Base-by-base conservation (phyloP, 2,888 invertebrate species). In the Pteria penguin region DNA sequence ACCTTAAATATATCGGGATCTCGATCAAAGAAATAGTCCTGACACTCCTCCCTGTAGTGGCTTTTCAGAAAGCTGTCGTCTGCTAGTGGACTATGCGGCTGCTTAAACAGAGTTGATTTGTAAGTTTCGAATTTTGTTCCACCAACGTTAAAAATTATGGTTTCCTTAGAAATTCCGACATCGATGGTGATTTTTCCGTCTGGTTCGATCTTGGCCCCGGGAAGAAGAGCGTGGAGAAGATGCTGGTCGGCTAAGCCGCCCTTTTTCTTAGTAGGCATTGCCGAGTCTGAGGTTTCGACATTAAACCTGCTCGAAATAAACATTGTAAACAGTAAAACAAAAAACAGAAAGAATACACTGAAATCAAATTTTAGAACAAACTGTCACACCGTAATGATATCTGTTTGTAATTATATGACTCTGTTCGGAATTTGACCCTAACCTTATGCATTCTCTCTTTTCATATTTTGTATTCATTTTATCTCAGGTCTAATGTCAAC, bases 61-160 rank as follows among this genome's bases (percentile, higher is more conserved):
- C 80, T 75, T 11, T 70, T 60, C 3, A 86, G 70, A 36, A 84
- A 82, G 5, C 80, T 82, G 8, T 81, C 79, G 33, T 86, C 79
- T 11, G 83, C 83, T 26, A 86, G 65, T 1, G 76, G 74, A 32
- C 82, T 84, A 69, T 80, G 78, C 2, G 83, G 84, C 24, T 83
- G 66, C 11, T 78, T 75, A 31, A 73, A 67, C 5, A 86, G 33
- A n/a, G 88, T 89, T 2, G 86, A 82, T 27, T 80, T 81, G 76
- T 85, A 87, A 0, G 88, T 88, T 75, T 89, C 87, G 58, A 88
- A 88, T 63, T 69, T 78, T 2, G 79, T 80, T 0, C 89, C 89
- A 1, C 88, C 87, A 1, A 89, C 79, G 61, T 89, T 89, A 72
- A 89, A 87, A 5, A 78, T 68, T 3, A 89, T 58, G 0, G 82